Base-by-base conservation (phyloP, 2,113 vertebrate genomes). In the Trogon surrucura region DNA sequence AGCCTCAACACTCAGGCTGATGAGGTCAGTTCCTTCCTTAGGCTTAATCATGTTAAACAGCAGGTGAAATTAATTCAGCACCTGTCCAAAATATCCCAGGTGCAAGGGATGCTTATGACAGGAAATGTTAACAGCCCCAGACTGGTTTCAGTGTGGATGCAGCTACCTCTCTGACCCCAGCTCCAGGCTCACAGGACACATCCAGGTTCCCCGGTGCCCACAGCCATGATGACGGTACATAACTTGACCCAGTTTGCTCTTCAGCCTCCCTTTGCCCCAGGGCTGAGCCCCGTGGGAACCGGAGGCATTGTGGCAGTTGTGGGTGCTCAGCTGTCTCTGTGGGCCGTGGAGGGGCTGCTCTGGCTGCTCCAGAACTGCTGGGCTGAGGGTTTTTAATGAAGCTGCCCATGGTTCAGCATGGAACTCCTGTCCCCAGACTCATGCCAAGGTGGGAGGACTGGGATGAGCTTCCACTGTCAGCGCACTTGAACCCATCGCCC, bases 1-100 rank as follows among this genome's bases (percentile, higher is more conserved):
- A 13, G 4, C 10, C 10, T 5, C 0, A 0, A 1, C 19, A 13
- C 4, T 53, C 6, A 22, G 11, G 30, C 26, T 94, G 36, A 44
- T 17, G n/a, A 36, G 9, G 18, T 36, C 53, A 41, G 4, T 6
- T 51, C 23, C 12, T 72, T 45, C 36, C 32, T 67, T n/a, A 11
- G 57, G 66, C 11, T 80, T 62, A 34, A 6, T 54, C 13, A 13
- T 8, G 19, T 53, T 60, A 54, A 47, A n/a, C 30, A 92, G 53
- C 48, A 58, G 15, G 19, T 57, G 36, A 70, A 73, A 77, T 53
- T 11, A 65, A 51, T 20, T 9, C 3, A 11, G 18, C 21, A 71
- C 16, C 53, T 60, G 50, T 10, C 54, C 9, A 11, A 62, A 82
- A 50, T 4, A 13, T 6, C 36, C 30, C 50, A 66, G 45, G 18